A percentile compares a stretch with the other conserved stretches of the same genome.
phyloP scores from a whole-genome alignment of 37 sponge, comb jelly and placozoan genomes.

The Agelas oroides region DNA sequence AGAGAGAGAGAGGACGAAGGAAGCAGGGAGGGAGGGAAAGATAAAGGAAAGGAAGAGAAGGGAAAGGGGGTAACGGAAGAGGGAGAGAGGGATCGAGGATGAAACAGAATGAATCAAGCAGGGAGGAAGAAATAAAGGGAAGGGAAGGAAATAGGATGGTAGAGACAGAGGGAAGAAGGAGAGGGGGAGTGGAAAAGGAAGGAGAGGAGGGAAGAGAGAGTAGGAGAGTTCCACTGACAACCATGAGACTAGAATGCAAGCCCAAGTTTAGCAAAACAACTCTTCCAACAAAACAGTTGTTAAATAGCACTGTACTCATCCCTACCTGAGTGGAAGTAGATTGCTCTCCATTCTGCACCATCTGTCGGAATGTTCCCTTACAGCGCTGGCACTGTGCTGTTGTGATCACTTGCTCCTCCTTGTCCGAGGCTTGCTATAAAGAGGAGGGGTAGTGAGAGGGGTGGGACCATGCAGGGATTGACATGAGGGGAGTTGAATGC shows the following conservation, averaged over 20 bases:
- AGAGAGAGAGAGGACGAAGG: slow-evolving; percentile 1
- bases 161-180: background rate
- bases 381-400: slow-evolving; percentile 61
- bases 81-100: slow-evolving; percentile 26
- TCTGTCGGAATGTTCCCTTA: slow-evolving; percentile 49
- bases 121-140: slow-evolving; percentile 10
- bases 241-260: background rate
- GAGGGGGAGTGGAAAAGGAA: background rate
- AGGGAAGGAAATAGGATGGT: too few species aligned
- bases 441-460: background rate
- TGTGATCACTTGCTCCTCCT: slow-evolving; percentile 25
- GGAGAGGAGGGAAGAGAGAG: background rate
- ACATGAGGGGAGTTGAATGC: too few species aligned
- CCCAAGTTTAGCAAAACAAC: background rate
- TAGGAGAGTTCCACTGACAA: background rate
- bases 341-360: background rate
- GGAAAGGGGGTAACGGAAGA: background rate
- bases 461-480: background rate
- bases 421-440: slow-evolving; percentile 34
- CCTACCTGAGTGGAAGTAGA: background rate
- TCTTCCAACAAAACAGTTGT: background rate
- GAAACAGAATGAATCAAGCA: slow-evolving; percentile 13
- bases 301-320: background rate
- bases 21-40: background rate
- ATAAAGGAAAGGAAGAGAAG: background rate